Evolutionary conservation across 2,888 invertebrate genomes (phyloP), one percentile per base, ranked within the genome.

Genomic region (Azorinus chamasolen): DNA sequence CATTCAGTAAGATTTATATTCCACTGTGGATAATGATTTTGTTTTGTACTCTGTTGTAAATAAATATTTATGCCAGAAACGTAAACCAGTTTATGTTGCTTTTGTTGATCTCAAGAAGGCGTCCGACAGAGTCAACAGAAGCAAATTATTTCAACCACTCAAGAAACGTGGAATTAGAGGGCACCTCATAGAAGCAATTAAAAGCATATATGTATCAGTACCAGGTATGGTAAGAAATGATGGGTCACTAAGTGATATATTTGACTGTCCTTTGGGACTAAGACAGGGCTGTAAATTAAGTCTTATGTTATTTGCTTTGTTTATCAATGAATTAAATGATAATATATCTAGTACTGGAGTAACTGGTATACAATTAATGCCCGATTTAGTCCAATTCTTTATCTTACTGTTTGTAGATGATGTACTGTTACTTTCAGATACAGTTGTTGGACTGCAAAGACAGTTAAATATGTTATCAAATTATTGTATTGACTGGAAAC

Each of bases 91-190:
- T 20, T 61, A 61, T 62, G 51, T 55, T 16, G 62, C 46, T 43
- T 69, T 61, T 43, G 37, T 69, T 4, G 68, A 54, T 25, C 54
- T 62, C 43, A 18, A 69, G 18, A 53, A 62, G 46, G 54, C 62
- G 6, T 69, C 46, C 39, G 62, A 62, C 8, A 43, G 54, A 25
- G 59, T 69, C 14, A 25, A 54, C 41, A 39, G 54, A 27, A 12
- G 14, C 2, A 55, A 24, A 18, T 51, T 69, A 41, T 68, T 20
- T 37, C 18, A 24, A 14, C 27, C 43, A 5, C 32, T 68, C 27
- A 24, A 41, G 12, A 53, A 37, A 39, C 46, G 53, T 16, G 25
- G 54, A 22, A n/a, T 62, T 1, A 62, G 41, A 16, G 54, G 61
- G 48, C 48, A 59, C 20, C 51, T 53, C n/a, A 43, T 25, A 12